Evolutionary conservation across 2,797 vertebrate species (phyloP), one percentile per base, ranked within the genome.

Genomic region (Chelidonichthys spinosus): DNA sequence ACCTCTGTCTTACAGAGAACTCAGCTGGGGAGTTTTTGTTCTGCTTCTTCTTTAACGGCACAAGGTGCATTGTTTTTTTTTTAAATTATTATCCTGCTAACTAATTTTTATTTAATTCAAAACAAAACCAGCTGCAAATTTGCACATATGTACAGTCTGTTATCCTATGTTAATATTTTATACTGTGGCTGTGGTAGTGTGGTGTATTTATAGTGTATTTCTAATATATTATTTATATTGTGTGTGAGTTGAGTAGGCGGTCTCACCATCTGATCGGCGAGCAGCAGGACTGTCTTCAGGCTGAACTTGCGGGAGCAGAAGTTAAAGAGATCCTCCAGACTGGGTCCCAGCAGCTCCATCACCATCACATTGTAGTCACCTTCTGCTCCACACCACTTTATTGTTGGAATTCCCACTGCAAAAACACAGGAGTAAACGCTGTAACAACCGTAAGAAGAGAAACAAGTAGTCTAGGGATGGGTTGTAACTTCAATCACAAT

Each of bases 251-350:
- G 5, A 7, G 50, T 35, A 8, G 9, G 52, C 40, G 33, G 42
- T 56, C 75, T 94, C 92, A 98, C 97, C 97, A 98, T 98, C 92
- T 98, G 97, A 92, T 98, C 97, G 53, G 97, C 97, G 52, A 98
- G 94, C 55, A 98, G 94, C 76, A 98, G 94, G 78, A 98, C 97
- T 0, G 97, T 98, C 94, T 98, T 98, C 74, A 98, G 96, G 90
- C 96, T 98, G 90, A 98, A 98, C 90, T 98, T 98, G 90, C 97
- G 96, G 49, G 97, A 98, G 83, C 97, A 98, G 88, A 98, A 98
- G 93, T 98, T 98, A 91, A 98, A 98, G 85, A 98, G 96, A 88
- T 98, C 97, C 84, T 98, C 97, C 47, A 95, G 83, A 74, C 93
- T 95, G 56, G 94, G 94, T 7, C 94, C 94, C 76, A 95, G 84